Conservation (phyloP, 2,888 invertebrate species). For the Plagiodera versicolora region DNA sequence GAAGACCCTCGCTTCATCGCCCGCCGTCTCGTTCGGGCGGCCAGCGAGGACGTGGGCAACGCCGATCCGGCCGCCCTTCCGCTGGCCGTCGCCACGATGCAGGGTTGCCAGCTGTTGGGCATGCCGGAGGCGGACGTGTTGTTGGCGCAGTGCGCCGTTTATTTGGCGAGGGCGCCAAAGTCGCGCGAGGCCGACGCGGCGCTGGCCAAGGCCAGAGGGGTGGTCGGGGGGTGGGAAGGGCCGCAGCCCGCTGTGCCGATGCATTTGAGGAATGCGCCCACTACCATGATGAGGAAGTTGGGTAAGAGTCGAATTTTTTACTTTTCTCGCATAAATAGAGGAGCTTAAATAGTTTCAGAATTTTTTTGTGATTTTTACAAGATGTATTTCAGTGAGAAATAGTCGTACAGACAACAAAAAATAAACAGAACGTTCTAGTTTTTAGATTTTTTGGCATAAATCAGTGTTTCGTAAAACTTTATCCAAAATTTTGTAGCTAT, state of each 20-base stretch:
- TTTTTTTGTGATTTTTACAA: no score
- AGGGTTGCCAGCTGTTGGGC: slow-evolving; percentile 78
- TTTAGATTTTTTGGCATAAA: no score
- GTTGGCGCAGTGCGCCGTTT: slow-evolving; percentile 75
- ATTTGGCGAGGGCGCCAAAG: slow-evolving; percentile 74
- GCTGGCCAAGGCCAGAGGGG: slow-evolving; percentile 60
- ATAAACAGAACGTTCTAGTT: no score
- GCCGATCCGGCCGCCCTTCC: slow-evolving; percentile 67
- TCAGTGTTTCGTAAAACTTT: no score
- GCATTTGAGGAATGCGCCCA: slow-evolving; percentile 79
- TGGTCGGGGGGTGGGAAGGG: slow-evolving; percentile 65
- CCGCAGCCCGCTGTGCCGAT: slow-evolving; percentile 74
- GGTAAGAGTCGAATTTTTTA: slow-evolving; percentile 59
- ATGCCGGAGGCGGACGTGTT: slow-evolving; percentile 81
- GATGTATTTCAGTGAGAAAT: no score
- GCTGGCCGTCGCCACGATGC: slow-evolving; percentile 73
- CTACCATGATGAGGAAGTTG: slow-evolving; percentile 73
- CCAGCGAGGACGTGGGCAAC: slow-evolving; percentile 77
- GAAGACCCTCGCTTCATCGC: slow-evolving; percentile 81
- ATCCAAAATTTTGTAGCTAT: no score
- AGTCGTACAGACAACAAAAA: no score
- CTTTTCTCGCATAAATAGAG: no score
- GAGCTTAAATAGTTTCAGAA: no score
- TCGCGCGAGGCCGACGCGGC: slow-evolving; percentile 64
- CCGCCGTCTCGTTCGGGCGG: slow-evolving; percentile 71